phyloP scores from a whole-genome alignment of 2,888 invertebrate species.

The Andrena hattorfiana region DNA sequence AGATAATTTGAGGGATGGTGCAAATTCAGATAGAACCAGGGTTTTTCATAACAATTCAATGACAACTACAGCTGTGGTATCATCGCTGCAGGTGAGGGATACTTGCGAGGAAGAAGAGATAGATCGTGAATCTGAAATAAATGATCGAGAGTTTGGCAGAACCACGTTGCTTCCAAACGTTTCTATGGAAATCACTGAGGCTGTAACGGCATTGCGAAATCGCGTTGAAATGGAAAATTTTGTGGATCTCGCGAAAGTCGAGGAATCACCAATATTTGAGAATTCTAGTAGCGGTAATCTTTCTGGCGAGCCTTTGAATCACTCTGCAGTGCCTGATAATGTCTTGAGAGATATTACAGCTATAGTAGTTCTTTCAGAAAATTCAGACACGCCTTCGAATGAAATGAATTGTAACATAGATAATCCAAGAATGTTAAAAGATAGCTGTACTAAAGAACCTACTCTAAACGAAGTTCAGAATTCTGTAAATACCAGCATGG shows the following conservation, averaged over 20 bases:
- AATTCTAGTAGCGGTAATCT: not conserved
- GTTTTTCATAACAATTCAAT: slow-evolving; percentile 34
- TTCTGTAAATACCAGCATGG: slow-evolving; percentile 23
- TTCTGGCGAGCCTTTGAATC: not conserved
- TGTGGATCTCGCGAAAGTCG: not conserved
- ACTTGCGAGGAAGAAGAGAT: not conserved
- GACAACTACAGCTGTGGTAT: slow-evolving; percentile 20
- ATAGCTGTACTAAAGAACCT: not conserved
- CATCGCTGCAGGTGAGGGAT: slow-evolving; percentile 5
- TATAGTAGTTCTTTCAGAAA: not conserved
- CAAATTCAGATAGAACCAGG: not conserved
- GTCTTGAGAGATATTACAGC: slow-evolving; percentile 1
- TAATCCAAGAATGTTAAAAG: not conserved
- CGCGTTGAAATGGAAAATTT: not conserved
- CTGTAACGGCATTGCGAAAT: not conserved
- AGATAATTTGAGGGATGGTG: not conserved
- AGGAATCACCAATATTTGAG: not conserved
- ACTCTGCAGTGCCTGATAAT: not conserved
- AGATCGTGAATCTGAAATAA: not conserved
- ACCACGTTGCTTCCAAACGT: not conserved
- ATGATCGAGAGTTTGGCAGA: not conserved
- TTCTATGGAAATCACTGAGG: slow-evolving; percentile 42
- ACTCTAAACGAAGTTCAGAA: not conserved
- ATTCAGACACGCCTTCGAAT: not conserved
- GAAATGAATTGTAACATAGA: slow-evolving; percentile 16